These are phyloP conservation scores for Cavia aperea DNA, from an alignment of 2,113 vertebrate species.

Conservation along the genomic window DNA sequence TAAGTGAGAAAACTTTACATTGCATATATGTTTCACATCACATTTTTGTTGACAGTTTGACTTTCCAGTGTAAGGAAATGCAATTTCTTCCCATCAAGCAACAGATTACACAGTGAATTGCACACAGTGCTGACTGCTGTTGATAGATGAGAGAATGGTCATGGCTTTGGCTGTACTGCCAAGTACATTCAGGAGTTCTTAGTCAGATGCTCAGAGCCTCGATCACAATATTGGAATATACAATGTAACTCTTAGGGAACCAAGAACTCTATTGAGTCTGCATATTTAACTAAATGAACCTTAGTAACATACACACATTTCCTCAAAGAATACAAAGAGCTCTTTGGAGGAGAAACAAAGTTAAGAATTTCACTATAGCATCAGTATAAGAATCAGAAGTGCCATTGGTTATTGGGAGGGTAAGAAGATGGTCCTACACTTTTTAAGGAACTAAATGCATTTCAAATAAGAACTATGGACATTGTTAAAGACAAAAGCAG, in stretches of 20 bases:
- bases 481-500: not conserved
- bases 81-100: not conserved
- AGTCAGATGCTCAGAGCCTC: not conserved
- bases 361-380: not conserved
- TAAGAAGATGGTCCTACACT: not conserved
- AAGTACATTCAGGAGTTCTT: not conserved
- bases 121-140: not conserved
- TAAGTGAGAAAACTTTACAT: not conserved
- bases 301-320: not conserved
- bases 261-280: not conserved
- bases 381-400: not conserved
- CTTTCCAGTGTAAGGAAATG: not conserved
- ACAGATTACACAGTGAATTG: not conserved
- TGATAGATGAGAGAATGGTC: not conserved
- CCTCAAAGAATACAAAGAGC: not conserved
- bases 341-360: not conserved
- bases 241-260: not conserved
- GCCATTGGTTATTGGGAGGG: not conserved
- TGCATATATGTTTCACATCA: not conserved
- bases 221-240: not conserved
- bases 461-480: not conserved
- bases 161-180: not conserved
- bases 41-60: not conserved
- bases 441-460: not conserved
- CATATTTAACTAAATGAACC: not conserved